Percentiles rank a stretch among this genome's conserved stretches.
These are phyloP conservation scores for Isotomurus palustris DNA, from an alignment of 2,888 invertebrate species.

Conservation along the genomic window DNA sequence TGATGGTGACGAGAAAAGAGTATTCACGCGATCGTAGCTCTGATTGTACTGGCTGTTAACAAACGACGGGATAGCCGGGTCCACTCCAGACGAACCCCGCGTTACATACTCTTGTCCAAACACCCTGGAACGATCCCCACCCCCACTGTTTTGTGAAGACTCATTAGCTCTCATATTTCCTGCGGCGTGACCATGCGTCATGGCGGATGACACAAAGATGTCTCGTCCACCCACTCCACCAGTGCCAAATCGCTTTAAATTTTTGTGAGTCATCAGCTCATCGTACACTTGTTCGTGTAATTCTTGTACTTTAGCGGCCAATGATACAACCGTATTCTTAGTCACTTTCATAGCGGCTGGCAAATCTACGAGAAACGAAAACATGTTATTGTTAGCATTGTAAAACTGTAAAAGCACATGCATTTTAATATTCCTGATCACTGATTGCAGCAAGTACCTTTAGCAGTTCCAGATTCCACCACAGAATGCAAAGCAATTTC, in stretches of 20 bases:
- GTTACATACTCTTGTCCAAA: not conserved
- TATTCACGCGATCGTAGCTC: not conserved
- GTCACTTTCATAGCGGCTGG: constrained; percentile 11
- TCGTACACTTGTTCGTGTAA: constrained; percentile 15
- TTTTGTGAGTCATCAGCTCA: constrained; percentile 12
- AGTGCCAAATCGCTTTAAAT: not conserved
- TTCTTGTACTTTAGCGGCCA: constrained; percentile 22
- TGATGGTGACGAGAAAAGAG: not conserved
- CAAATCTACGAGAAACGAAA: constrained; percentile 10
- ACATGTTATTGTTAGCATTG: not conserved
- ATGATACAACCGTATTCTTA: constrained; percentile 13
- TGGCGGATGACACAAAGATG: not conserved
- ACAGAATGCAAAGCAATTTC: constrained; percentile 16
- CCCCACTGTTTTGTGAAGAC: too few species aligned
- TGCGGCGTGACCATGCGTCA: not conserved
- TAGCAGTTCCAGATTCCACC: not conserved
- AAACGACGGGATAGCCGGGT: not conserved
- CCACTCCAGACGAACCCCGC: not conserved
- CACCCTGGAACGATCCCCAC: too few species aligned
- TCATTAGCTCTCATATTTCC: not conserved
- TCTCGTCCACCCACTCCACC: not conserved
- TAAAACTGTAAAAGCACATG: not conserved
- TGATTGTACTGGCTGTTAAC: not conserved
- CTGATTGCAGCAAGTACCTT: constrained; percentile 5
- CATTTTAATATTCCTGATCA: not conserved